Conservation (phyloP, 2,797 vertebrate species). For the Anguilla megastoma region DNA sequence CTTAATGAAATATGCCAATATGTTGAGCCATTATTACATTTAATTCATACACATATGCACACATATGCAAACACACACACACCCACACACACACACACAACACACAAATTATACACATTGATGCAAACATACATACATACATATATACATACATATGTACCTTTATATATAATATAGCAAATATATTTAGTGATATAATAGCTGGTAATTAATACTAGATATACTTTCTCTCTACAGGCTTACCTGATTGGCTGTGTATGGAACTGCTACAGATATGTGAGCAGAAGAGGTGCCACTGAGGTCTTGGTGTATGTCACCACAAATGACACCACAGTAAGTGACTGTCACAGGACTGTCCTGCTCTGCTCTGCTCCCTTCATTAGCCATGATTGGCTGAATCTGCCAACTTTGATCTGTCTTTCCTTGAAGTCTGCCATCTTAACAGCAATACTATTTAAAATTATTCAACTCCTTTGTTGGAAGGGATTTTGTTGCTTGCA, state of each 20-base stretch:
- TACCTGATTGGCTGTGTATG: conserved; percentile 98
- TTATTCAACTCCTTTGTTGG: not conserved
- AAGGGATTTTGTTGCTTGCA: no score
- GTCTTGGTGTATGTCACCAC: conserved; percentile 94
- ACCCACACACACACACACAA: no score
- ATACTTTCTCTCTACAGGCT: conserved; percentile 71
- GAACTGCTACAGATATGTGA: conserved; percentile 99
- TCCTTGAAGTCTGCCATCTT: not conserved
- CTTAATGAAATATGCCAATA: not conserved
- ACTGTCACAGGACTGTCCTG: conserved; percentile 1
- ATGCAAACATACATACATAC: no score
- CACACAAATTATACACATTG: no score
- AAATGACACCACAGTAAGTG: conserved; percentile 91
- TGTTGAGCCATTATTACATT: no score
- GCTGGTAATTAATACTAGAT: not conserved
- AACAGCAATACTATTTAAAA: not conserved
- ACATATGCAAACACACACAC: no score
- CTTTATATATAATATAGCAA: not conserved
- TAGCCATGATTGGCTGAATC: not conserved
- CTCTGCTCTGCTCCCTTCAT: not conserved
- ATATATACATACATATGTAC: not conserved
- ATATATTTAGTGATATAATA: not conserved
- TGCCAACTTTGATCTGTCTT: not conserved
- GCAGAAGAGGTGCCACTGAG: conserved; percentile 85
- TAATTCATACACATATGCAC: no score